These are phyloP conservation scores for Pteruthius melanotis DNA, from an alignment of 2,113 vertebrate species.

Conservation along the genomic window DNA sequence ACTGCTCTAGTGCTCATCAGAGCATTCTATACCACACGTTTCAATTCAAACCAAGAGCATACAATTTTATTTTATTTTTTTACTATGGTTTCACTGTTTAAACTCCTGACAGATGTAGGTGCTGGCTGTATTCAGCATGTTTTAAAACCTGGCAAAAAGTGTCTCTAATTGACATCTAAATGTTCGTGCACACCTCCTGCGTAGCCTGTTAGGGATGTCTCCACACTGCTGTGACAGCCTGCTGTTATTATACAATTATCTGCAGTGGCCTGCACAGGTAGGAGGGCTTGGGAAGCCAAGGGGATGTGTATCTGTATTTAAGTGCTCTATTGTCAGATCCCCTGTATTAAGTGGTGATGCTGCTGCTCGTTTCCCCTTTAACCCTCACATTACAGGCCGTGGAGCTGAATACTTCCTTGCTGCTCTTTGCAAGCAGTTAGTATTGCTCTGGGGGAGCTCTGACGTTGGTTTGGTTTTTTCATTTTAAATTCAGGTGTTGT, in stretches of 20 bases:
- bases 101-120: background rate
- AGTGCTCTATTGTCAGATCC: background rate
- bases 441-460: background rate
- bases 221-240: background rate
- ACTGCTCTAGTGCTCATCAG: background rate
- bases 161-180: background rate
- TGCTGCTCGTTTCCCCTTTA: background rate
- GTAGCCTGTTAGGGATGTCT: background rate
- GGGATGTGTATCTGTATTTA: background rate
- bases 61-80: background rate
- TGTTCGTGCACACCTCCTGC: background rate
- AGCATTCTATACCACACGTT: background rate
- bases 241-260: background rate
- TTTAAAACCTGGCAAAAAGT: background rate
- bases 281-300: background rate
- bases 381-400: rapidly evolving
- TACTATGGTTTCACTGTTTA: background rate
- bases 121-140: background rate
- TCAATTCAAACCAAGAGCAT: background rate
- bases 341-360: background rate
- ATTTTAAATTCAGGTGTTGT: background rate
- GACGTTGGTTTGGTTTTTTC: background rate
- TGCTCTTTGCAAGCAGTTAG: background rate
- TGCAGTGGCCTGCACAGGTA: background rate
- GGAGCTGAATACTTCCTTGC: background rate